Evolutionary conservation across 1,140 invertebrate genomes (phyloP).

Genomic region (Polypedilum vanderplanki): DNA sequence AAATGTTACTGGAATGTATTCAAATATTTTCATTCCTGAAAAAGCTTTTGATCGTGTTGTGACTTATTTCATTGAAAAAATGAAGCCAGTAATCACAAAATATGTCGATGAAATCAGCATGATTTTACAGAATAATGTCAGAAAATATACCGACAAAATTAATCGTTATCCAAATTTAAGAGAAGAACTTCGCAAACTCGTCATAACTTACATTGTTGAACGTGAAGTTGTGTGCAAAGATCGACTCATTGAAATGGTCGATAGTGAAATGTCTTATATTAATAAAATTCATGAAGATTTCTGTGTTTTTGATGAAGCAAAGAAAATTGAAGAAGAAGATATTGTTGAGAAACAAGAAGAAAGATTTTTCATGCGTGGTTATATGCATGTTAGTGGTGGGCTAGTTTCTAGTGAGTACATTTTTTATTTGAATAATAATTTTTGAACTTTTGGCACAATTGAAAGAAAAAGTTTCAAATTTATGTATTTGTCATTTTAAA

Average conservation of each 20-base stretch:
- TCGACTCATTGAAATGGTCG: conserved; percentile 86
- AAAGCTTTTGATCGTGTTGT: conserved; percentile 99
- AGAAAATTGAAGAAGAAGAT: too few relatives aligned
- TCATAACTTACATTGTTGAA: conserved; percentile 86
- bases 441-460: too few relatives aligned
- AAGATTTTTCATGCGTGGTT: conserved; percentile 76
- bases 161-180: conserved; percentile 88
- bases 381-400: conserved; percentile 49
- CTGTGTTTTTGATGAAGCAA: conserved; percentile 95
- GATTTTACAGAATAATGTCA: conserved; percentile 90
- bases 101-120: conserved; percentile 96
- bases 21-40: conserved; percentile 98
- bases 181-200: conserved; percentile 97
- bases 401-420: too few relatives aligned
- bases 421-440: too few relatives aligned
- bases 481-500: too few relatives aligned
- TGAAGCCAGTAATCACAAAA: conserved; percentile 96
- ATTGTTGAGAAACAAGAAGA: conserved; percentile 84
- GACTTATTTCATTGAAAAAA: conserved; percentile 92
- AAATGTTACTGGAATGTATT: conserved; percentile 92
- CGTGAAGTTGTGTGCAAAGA: conserved; percentile 94
- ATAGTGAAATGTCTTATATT: conserved; percentile 98
- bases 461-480: too few relatives aligned
- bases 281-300: conserved; percentile 99
- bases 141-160: conserved; percentile 88